These are phyloP conservation scores for Leuctra nigra DNA, from an alignment of 2,888 invertebrate species.

Conservation along the genomic window DNA sequence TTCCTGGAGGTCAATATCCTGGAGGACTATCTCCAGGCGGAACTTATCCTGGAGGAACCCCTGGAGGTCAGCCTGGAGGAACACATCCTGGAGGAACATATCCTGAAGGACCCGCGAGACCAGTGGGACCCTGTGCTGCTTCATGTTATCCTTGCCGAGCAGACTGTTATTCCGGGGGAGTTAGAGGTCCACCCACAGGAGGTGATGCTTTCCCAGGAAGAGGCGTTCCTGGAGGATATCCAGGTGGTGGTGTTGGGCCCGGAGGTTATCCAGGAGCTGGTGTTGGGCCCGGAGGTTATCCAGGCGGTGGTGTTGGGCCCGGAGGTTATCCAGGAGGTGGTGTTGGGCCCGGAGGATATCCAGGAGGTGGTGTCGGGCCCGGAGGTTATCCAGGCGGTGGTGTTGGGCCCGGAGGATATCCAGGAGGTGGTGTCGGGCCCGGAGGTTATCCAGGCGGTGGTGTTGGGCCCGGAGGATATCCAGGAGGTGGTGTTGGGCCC, in stretches of 20 bases:
- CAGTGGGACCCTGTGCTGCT: background rate
- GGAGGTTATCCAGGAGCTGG: background rate
- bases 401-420: background rate
- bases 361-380: background rate
- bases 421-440: background rate
- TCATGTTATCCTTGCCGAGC: slow-evolving; percentile 2
- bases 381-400: background rate
- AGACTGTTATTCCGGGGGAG: slow-evolving; percentile 32
- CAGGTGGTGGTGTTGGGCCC: background rate
- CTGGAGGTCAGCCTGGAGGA: no score
- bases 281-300: background rate
- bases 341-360: background rate
- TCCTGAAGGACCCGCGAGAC: slow-evolving; percentile 22
- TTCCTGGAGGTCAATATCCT: slow-evolving; percentile 20
- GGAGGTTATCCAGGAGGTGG: background rate
- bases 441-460: slow-evolving; percentile 1
- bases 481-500: background rate
- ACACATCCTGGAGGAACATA: no score
- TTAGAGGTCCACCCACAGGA: slow-evolving; percentile 21
- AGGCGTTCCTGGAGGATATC: background rate
- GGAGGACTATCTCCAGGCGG: background rate
- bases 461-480: background rate
- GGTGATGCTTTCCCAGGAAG: slow-evolving; percentile 27
- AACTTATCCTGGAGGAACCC: slow-evolving; percentile 12
- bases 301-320: background rate